A percentile compares a stretch with the other conserved stretches of the same genome.
phyloP scores from a whole-genome alignment of 2,888 invertebrate genomes.

The Sisyra terminalis region DNA sequence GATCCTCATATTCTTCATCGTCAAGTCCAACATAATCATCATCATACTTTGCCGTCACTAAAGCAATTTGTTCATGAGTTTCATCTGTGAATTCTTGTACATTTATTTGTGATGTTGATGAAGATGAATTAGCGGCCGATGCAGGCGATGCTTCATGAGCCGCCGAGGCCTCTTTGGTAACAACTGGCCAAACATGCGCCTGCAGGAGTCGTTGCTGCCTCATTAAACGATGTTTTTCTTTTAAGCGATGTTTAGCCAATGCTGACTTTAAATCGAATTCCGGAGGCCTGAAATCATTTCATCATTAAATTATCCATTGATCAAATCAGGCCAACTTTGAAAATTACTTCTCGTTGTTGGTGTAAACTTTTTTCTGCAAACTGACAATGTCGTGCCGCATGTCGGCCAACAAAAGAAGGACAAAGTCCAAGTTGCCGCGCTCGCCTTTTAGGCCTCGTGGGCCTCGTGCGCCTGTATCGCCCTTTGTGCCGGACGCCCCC shows the following conservation, averaged over 20 bases:
- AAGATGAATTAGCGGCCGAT: too few species aligned
- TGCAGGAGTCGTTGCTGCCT: constrained; percentile 20
- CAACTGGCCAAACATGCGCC: constrained; percentile 16
- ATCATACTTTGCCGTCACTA: background rate
- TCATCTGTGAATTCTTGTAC: background rate
- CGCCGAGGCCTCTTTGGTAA: constrained; percentile 11
- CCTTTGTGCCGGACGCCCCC: constrained; percentile 43
- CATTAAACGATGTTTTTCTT: constrained; percentile 24
- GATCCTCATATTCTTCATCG: too few species aligned
- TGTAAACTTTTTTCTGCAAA: constrained; percentile 39
- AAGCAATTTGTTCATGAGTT: background rate
- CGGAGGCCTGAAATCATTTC: constrained; percentile 30
- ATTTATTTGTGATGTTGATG: too few species aligned
- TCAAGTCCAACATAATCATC: background rate
- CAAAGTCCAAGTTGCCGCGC: constrained; percentile 42
- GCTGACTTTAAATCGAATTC: constrained; percentile 41
- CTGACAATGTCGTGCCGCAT: constrained; percentile 43
- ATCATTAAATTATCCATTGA: background rate
- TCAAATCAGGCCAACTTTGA: background rate
- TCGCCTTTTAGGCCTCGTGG: constrained; percentile 40
- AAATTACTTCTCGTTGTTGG: constrained; percentile 34
- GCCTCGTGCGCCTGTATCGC: constrained; percentile 38
- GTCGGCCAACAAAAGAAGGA: constrained; percentile 45
- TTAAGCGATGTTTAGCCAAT: constrained; percentile 35
- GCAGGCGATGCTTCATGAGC: background rate